These are phyloP conservation scores for Corvus hawaiiensis DNA, from an alignment of 2,113 vertebrate species.

Conservation along the genomic window DNA sequence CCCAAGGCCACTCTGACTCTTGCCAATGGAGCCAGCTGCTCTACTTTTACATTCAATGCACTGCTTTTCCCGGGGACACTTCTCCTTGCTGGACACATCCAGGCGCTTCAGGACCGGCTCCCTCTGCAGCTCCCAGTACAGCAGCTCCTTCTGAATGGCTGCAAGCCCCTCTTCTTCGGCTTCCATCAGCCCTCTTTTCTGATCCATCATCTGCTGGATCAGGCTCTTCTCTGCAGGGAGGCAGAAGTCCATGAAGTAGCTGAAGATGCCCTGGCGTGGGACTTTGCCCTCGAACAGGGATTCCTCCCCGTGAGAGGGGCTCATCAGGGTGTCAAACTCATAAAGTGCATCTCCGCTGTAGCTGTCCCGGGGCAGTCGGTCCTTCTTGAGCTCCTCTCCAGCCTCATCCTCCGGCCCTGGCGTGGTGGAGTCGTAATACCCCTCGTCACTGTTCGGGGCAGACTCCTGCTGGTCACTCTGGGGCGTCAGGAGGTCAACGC, in stretches of 20 bases:
- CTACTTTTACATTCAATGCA: constrained; percentile 63
- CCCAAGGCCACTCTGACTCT: constrained; percentile 41
- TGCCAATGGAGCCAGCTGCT: background rate
- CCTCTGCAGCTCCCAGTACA: constrained; percentile 78
- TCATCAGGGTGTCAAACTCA: constrained; percentile 88
- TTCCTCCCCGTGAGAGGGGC: constrained; percentile 79
- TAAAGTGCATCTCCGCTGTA: constrained; percentile 97
- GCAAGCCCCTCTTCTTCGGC: constrained; percentile 80
- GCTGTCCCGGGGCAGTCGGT: constrained; percentile 89
- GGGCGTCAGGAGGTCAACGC: constrained; percentile 78
- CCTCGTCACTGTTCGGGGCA: constrained; percentile 93
- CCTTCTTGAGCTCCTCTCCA: constrained; percentile 76
- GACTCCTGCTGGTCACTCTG: constrained; percentile 95
- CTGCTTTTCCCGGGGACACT: constrained; percentile 55
- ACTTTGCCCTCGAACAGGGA: constrained; percentile 74
- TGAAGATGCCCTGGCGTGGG: constrained; percentile 65
- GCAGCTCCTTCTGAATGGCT: constrained; percentile 80
- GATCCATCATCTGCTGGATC: constrained; percentile 63
- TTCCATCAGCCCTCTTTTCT: constrained; percentile 77
- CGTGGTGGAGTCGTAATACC: constrained; percentile 94
- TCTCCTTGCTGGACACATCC: constrained; percentile 25
- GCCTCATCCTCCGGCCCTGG: constrained; percentile 88
- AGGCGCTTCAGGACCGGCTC: constrained; percentile 62
- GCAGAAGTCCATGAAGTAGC: constrained; percentile 75
- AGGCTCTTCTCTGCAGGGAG: constrained; percentile 59